Percentiles rank a stretch among this genome's conserved stretches.
These are phyloP conservation scores for Carpatolechia fugitivella DNA, from an alignment of 2,888 invertebrate genomes.

Conservation along the genomic window DNA sequence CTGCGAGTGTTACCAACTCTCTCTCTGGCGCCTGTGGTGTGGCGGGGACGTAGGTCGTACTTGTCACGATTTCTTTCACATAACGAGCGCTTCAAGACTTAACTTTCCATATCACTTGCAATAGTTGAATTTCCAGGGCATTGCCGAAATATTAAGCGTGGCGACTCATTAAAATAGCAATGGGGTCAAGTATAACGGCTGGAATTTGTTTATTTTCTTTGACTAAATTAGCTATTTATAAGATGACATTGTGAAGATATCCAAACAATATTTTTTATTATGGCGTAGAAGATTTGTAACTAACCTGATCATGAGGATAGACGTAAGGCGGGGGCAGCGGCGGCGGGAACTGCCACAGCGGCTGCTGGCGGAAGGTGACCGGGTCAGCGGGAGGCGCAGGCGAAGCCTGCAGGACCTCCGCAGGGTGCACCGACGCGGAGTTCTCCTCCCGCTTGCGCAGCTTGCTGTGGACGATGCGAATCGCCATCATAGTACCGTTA, in stretches of 20 bases:
- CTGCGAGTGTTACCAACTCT: conserved; percentile 45
- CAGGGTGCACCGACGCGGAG: conserved; percentile 84
- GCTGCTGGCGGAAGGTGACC: conserved; percentile 83
- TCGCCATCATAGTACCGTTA: conserved; percentile 92
- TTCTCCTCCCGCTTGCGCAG: conserved; percentile 91
- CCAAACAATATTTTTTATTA: too few species aligned
- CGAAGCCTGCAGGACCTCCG: conserved; percentile 81
- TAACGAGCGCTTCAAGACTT: conserved; percentile 46
- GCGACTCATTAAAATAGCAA: conserved; percentile 48
- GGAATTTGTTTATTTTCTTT: conserved; percentile 51
- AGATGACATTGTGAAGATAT: conserved; percentile 7
- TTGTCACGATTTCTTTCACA: conserved; percentile 69
- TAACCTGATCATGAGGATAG: conserved; percentile 89
- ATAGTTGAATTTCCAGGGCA: conserved; percentile 30
- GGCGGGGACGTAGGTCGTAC: conserved; percentile 65
- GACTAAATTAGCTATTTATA: conserved; percentile 36
- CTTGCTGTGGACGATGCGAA: conserved; percentile 95
- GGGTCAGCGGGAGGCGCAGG: conserved; percentile 74
- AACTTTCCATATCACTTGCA: conserved; percentile 54
- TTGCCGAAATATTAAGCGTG: conserved; percentile 35
- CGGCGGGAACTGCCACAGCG: conserved; percentile 91
- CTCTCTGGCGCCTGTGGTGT: conserved; percentile 50
- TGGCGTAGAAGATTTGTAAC: conserved; percentile 38
- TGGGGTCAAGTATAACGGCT: conserved; percentile 68
- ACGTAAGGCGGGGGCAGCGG: conserved; percentile 88